Evolutionary conservation across 2,888 invertebrate genomes (phyloP), one percentile per base, ranked within the genome.

Genomic region (Pyrocoelia pectoralis): DNA sequence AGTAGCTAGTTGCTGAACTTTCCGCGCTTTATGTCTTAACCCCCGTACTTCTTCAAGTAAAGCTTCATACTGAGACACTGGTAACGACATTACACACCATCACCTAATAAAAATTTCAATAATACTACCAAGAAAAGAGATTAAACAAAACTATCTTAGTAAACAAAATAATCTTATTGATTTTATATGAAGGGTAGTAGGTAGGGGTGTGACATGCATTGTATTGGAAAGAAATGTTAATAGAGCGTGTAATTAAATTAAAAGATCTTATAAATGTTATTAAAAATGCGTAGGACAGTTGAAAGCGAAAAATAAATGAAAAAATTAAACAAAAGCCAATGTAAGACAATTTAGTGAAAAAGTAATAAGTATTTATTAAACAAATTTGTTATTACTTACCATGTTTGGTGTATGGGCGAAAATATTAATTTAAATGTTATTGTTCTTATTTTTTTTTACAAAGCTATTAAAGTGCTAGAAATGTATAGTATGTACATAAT

Each of bases 11-110:
- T 84, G 82, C 69, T 86, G 86, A 60, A 86, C 83, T 62, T 83
- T 83, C 69, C 85, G 83, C 53, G 86, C 85, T 76, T 86, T 85
- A 70, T 84, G 83, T 65, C 85, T 85, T 73, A 87, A 80, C 70
- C 83, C 84, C 67, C 86, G 84, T 65, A 87, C 86, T 73, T 86
- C 84, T 71, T 83, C 83, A 76, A 86, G 81, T 73, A 87, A 81
- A 73, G 86, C 86, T 80, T 87, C 86, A 82, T 87, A 87, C 76
- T 85, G 86, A 68, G 86, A 86, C 73, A 86, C 86, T 69, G 86
- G 86, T 74, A 86, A 81, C 77, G 85, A 85, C 85, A 85, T 85
- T 74, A 80, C 81, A 77, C 65, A 69, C 69, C 68, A 72, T 70
- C 70, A 72, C 73, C 74, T 76, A 70, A 17, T n/a, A 58, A 53